Evolutionary conservation across 92 coral and sea anemone genomes (phyloP), one percentile per base, ranked within the genome.

Genomic region (Desmophyllum pertusum): DNA sequence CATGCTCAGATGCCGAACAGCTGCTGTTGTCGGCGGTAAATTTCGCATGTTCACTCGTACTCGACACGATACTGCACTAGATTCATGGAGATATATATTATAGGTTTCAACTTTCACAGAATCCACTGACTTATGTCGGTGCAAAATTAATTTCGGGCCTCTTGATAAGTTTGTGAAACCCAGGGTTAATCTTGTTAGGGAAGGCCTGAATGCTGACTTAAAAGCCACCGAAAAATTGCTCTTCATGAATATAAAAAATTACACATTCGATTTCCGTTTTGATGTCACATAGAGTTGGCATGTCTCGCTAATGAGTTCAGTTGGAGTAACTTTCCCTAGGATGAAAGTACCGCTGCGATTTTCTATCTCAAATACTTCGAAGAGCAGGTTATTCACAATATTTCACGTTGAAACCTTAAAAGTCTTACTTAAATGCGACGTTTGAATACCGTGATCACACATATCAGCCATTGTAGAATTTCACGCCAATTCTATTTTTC

Each of bases 1-100:
- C 84, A 80, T 69, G 77, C 51, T 50, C 76, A 69, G 0, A 51
- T 36, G 67, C 50, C 35, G 11, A 36, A n/a, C 84, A 80, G 84
- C 66, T 50, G 77, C 38, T 23, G 50, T 1, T 17, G 75, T 18
- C 15, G 43, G n/a, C 4, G 53, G 27, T n/a, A 67, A 67, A 27
- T 27, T n/a, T 25, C 64, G 64, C 84, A 37, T 13, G 76, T 35
- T 27, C 73, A 33, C 29, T 42, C 51, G 18, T 42, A 39, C 25
- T 10, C 15, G 55, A 10, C 11, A 8, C 65, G 11, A 27, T 2
- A 59, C 15, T 25, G 33, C 2, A 59, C 14, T 8, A 27, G 3
- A 45, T 45, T 45, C 51, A 15, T 45, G 51, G 51, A n/a, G 10
- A 55, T 1, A 55, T 23, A 43, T 9, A 39, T 23, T 21, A 25